Percentiles rank a stretch among this genome's conserved stretches.
phyloP scores from a whole-genome alignment of 1,140 invertebrate species.

The Zaprionus capensis region DNA sequence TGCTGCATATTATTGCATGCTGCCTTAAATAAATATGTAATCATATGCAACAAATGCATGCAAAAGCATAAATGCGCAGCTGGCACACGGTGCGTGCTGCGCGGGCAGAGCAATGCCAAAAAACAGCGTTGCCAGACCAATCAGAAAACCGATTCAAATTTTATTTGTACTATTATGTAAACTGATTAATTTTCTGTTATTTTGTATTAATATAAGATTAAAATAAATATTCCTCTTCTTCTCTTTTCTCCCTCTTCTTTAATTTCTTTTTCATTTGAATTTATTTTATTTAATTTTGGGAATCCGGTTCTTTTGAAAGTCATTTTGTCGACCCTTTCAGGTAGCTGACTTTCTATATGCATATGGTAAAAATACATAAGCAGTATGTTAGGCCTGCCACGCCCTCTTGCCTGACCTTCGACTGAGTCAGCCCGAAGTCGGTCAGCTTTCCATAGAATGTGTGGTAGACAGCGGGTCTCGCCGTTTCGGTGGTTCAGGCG shows the following conservation, averaged over 20 bases:
- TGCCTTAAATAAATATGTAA: constrained; percentile 38
- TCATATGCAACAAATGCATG: constrained; percentile 15
- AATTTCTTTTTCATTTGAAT: background rate
- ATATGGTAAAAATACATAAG: background rate
- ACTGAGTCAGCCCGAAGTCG: constrained; percentile 34
- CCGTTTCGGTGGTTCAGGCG: constrained; percentile 1
- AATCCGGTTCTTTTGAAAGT: background rate
- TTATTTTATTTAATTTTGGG: background rate
- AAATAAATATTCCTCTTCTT: background rate
- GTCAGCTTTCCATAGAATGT: constrained; percentile 28
- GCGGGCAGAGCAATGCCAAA: background rate
- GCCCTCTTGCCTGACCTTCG: constrained; percentile 47
- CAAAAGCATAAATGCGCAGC: background rate
- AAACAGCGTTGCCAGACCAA: constrained; percentile 1
- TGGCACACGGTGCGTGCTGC: constrained; percentile 21
- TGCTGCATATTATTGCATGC: constrained; percentile 22
- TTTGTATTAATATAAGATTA: background rate
- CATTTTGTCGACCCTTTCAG: background rate
- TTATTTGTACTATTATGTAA: background rate
- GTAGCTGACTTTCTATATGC: constrained; percentile 22
- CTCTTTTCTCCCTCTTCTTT: no score
- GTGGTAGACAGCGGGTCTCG: constrained; percentile 61
- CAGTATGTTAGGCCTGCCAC: constrained; percentile 24
- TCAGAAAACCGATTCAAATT: background rate
- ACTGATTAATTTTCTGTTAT: background rate